Base-by-base conservation (phyloP, 2,888 invertebrate genomes). In the Bembecia ichneumoniformis region DNA sequence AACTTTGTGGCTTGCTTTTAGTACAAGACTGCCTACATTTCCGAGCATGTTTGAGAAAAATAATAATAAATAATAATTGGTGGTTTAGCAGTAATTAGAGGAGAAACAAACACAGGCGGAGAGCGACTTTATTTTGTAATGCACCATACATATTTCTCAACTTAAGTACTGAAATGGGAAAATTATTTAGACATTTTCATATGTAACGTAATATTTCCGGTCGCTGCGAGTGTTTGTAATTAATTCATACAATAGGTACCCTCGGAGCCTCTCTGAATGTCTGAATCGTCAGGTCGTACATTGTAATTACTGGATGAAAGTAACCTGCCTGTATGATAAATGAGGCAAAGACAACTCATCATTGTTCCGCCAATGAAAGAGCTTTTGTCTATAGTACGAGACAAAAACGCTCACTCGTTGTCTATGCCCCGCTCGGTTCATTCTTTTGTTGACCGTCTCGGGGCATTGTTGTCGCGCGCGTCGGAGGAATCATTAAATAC, bases 231-330 rank as follows among this genome's bases (percentile, higher is more conserved):
- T 28, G 28, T 68, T 58, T 58, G 64, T 79, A 74, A 81, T 78
- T 77, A 81, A 80, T 81, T 68, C 66, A 54, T 53, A 76, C 74
- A 75, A 72, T 73, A 65, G 64, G 51, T 60, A 65, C 61, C 59
- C 59, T 57, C 58, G 58, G 59, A 62, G 60, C 55, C 60, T 58
- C 59, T 62, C 61, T 63, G 58, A 68, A 70, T 63, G 62, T 67
- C 64, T 67, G 68, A 67, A 74, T 74, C 68, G 71, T 71, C 53
- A 52, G 48, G 55, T 57, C 51, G 65, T 73, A 79, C 82, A 76
- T 82, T 81, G 80, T 84, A 83, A 84, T 84, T 81, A 84, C 77
- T 76, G 77, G 77, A 81, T 83, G 84, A 84, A 82, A 84, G 84
- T 86, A 77, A 79, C 81, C 77, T 81, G 82, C 69, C 74, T 77